A percentile compares a stretch with the other conserved stretches of the same genome.
Evolutionary conservation across 2,888 invertebrate genomes (phyloP).

Genomic region (Muschampia staudingeri): DNA sequence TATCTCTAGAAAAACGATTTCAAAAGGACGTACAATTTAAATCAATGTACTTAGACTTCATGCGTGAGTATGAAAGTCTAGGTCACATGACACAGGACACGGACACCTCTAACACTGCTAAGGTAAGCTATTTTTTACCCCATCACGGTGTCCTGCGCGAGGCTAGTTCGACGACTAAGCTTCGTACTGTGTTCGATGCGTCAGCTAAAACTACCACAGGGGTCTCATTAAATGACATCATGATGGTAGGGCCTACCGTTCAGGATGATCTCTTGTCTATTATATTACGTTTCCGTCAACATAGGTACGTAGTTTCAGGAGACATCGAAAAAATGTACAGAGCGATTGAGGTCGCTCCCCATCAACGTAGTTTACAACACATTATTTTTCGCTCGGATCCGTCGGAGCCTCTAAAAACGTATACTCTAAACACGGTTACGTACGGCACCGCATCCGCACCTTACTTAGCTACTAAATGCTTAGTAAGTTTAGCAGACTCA

Average conservation of each 20-base stretch:
- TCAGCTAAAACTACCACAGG: conserved; percentile 59
- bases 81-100: neutral
- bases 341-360: neutral
- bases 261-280: neutral
- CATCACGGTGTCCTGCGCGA: conserved; percentile 45
- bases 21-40: neutral
- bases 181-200: conserved; percentile 69
- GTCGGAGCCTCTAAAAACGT: neutral
- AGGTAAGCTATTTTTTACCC: neutral
- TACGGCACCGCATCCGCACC: neutral
- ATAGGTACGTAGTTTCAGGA: neutral
- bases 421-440: neutral
- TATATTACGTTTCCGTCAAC: neutral
- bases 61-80: neutral
- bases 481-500: neutral
- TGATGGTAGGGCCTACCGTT: neutral
- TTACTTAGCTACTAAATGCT: neutral
- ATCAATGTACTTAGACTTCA: neutral
- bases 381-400: neutral
- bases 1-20: no score
- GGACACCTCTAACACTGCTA: neutral
- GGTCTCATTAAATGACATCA: neutral
- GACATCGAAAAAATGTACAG: neutral
- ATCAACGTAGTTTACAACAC: neutral
- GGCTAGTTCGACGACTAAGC: conserved; percentile 63